These are phyloP conservation scores for Clarias magur DNA, from an alignment of 2,113 vertebrate species.

Conservation along the genomic window DNA sequence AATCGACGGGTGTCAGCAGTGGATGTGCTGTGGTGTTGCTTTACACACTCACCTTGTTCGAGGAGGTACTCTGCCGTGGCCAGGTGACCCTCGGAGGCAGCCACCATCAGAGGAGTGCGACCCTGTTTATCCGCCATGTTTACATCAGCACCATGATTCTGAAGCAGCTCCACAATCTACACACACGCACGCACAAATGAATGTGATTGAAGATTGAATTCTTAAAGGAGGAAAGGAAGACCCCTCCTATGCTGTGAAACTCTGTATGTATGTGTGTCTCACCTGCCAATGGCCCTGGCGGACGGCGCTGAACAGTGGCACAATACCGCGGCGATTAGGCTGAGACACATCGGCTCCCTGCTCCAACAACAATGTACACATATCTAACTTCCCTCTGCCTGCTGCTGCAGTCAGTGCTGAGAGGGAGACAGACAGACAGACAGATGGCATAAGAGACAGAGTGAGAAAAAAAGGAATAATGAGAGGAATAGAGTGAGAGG, in stretches of 20 bases:
- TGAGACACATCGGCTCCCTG: conserved; percentile 86
- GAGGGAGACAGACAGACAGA: conserved; percentile 13
- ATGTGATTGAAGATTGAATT: too few relatives aligned
- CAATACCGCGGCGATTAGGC: conserved; percentile 83
- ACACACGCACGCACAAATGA: conserved; percentile 31
- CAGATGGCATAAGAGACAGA: background rate
- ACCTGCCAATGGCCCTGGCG: conserved; percentile 95
- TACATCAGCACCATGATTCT: conserved; percentile 87
- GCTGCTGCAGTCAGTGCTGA: conserved; percentile 90
- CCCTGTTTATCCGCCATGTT: conserved; percentile 95
- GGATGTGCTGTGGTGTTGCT: background rate
- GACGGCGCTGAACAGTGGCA: conserved; percentile 89
- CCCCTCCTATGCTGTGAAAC: too few relatives aligned
- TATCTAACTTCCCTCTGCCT: conserved; percentile 84
- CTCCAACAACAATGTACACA: conserved; percentile 88
- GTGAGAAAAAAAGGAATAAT: background rate
- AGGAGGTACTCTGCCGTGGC: conserved; percentile 88
- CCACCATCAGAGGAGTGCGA: conserved; percentile 91
- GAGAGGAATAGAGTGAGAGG: background rate
- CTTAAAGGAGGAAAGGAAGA: too few relatives aligned
- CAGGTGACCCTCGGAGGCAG: conserved; percentile 90
- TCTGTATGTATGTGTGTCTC: conserved; percentile 41
- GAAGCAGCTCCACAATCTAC: conserved; percentile 90
- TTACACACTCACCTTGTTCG: conserved; percentile 80
- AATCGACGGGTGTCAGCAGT: background rate